Conservation (phyloP, 2,888 invertebrate species). For the Standfussiana lucernea region DNA sequence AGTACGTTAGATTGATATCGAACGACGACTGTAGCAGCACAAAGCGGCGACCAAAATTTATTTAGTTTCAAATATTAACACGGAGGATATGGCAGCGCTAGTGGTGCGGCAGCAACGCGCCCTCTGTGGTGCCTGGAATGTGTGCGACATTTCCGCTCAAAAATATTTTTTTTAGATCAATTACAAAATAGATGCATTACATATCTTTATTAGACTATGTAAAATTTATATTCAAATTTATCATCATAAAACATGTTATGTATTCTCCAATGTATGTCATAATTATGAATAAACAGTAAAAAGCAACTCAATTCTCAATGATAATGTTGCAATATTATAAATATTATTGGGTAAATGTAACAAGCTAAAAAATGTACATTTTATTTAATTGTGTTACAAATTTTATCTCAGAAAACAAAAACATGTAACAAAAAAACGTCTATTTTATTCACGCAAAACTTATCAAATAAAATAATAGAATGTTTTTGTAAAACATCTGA, state of each 20-base stretch:
- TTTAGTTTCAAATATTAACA: constrained; percentile 82
- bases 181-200: background rate
- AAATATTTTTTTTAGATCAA: background rate
- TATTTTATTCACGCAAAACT: background rate
- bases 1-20: constrained; percentile 89
- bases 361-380: background rate
- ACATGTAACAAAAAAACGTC: background rate
- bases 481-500: background rate
- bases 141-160: constrained; percentile 48
- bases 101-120: constrained; percentile 48
- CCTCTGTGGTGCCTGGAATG: constrained; percentile 23
- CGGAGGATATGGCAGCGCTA: constrained; percentile 76
- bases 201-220: accelerated
- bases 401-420: background rate
- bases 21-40: constrained; percentile 87
- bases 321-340: constrained; percentile 43
- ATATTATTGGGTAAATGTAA: background rate
- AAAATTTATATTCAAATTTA: background rate
- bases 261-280: background rate
- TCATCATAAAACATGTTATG: accelerated
- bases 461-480: background rate
- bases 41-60: constrained; percentile 75
- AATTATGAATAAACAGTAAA: accelerated
- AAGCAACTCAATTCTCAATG: background rate
- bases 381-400: background rate